Conservation (phyloP, 1,140 invertebrate species). For the Ditylenchus dipsaci region DNA sequence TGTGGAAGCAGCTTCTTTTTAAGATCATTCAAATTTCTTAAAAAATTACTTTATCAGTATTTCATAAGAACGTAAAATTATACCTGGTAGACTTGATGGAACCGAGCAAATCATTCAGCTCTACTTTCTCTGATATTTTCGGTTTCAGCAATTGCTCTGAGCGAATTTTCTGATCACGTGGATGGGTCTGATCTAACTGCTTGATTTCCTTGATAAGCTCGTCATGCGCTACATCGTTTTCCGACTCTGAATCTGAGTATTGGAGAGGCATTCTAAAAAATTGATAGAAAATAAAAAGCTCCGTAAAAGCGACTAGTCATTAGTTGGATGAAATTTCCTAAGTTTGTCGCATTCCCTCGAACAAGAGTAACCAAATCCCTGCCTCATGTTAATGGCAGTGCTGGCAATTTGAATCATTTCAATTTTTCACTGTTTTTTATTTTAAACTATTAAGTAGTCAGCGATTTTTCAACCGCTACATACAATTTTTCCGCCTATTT, state of each 20-base stretch:
- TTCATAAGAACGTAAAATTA: background rate
- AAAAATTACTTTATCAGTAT: background rate
- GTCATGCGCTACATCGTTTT: background rate
- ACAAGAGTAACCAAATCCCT: no score
- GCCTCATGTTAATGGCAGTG: no score
- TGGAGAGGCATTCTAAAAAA: no score
- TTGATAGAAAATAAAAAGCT: no score
- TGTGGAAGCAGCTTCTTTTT: slow-evolving; percentile 22
- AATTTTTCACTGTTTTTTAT: no score
- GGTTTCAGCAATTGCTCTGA: background rate
- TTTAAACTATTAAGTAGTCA: no score
- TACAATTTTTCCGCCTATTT: no score
- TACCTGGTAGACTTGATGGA: slow-evolving; percentile 24
- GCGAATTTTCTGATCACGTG: background rate
- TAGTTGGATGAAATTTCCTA: no score
- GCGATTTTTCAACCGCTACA: no score
- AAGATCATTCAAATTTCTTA: slow-evolving; percentile 33
- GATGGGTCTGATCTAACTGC: background rate
- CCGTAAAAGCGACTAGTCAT: no score
- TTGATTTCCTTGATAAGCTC: background rate
- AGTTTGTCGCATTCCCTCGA: no score
- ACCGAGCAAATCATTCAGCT: slow-evolving; percentile 13
- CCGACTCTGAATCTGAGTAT: background rate
- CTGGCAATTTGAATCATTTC: no score
- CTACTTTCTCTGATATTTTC: slow-evolving; percentile 7